These are phyloP conservation scores for Sympetrum striolatum DNA, from an alignment of 2,888 invertebrate species.

Conservation along the genomic window DNA sequence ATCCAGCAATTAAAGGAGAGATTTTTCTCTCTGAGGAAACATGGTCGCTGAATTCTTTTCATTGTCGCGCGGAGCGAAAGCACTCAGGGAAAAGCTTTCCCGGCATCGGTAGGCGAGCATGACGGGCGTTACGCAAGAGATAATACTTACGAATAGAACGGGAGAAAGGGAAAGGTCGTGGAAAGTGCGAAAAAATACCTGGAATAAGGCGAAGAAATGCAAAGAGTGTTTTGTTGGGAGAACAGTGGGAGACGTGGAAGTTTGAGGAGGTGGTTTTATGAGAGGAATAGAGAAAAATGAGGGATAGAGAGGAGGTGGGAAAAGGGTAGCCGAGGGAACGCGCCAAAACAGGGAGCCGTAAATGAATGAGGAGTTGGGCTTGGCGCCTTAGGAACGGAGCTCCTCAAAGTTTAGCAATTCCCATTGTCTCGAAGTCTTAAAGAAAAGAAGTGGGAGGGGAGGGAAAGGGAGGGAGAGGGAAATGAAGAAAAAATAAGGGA, in stretches of 20 bases:
- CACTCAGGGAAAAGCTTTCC: no score
- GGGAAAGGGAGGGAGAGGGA: background rate
- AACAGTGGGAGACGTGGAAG: background rate
- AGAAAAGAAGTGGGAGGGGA: background rate
- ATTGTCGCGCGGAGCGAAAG: no score
- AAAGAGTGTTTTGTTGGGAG: background rate
- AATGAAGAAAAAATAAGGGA: constrained; percentile 5
- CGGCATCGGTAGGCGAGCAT: no score
- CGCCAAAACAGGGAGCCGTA: background rate
- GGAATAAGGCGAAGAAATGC: background rate
- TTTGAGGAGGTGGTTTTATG: background rate
- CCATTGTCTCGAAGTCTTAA: constrained; percentile 10
- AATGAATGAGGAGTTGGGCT: constrained; percentile 29
- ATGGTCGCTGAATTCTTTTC: no score
- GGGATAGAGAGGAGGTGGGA: background rate
- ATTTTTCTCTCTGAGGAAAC: no score
- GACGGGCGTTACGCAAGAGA: no score
- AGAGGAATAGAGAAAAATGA: background rate
- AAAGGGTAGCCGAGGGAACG: background rate
- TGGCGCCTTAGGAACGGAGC: constrained; percentile 23
- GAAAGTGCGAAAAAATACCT: background rate
- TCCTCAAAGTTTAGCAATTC: constrained; percentile 17
- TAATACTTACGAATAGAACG: no score
- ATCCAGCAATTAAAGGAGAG: no score
- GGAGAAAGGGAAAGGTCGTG: background rate